Evolutionary conservation across 2,888 invertebrate genomes (phyloP), one percentile per base, ranked within the genome.

Genomic region (Melanchra persicariae): DNA sequence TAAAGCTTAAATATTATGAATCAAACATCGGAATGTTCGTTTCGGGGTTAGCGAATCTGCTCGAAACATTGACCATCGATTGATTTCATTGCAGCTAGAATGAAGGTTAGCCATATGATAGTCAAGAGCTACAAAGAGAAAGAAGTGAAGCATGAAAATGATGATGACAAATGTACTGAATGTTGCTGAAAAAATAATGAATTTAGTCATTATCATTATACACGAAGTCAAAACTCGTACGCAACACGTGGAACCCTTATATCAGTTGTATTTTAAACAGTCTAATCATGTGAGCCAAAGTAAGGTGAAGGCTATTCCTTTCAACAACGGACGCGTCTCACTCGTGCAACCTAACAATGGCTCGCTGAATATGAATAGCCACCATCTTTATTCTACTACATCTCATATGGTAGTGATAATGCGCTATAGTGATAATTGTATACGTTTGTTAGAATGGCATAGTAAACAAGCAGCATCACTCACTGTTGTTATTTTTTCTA

Each of bases 221-320:
- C 12, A 51, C 17, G 34, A 51, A 52, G 12, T 8, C 51, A 30
- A 57, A 15, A 43, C 12, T 12, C 10, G 15, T 45, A n/a, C n/a
- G n/a, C n/a, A 40, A 61, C 57, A 67, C 26, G 51, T 57, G 51
- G 30, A 77, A 40, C 60, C 37, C 34, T 63, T 45, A 55, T 55
- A 63, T 51, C 51, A 17, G 26, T 37, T 40, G 52, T 55, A 54
- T 52, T 49, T 52, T 49, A 69, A 69, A 43, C 19, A 30, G 62
- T 70, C 45, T 47, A 26, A 61, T 76, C 45, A 67, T 67, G 34
- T 58, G 45, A 52, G 69, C 52, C 51, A 49, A 54, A 63, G 60
- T 62, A 83, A 78, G 66, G 69, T 71, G 79, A 83, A 79, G 84
- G 79, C 61, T 65, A 66, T 55, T 70, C 55, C 65, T 70, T 60